A percentile compares a stretch with the other conserved stretches of the same genome.
Evolutionary conservation across 2,113 vertebrate species (phyloP).

Genomic region (Syngnathoides biaculeatus): DNA sequence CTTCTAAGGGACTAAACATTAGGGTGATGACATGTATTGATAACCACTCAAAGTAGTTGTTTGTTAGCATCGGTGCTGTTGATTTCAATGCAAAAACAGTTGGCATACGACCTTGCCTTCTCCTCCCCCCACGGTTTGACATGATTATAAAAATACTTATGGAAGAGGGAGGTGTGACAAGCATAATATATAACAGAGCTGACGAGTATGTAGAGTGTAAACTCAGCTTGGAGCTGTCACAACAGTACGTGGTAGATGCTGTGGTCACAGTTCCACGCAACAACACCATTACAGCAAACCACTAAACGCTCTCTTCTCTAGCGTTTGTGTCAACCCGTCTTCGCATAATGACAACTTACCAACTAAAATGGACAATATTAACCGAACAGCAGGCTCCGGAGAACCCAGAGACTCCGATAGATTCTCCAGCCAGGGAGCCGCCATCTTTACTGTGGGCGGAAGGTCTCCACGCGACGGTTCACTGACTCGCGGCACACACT

Average conservation of each 20-base stretch:
- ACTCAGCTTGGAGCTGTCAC: not conserved
- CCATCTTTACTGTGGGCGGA: constrained; percentile 79
- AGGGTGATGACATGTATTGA: not conserved
- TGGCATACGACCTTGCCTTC: not conserved
- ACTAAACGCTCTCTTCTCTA: not conserved
- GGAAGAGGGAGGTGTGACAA: not conserved
- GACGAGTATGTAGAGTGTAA: not conserved
- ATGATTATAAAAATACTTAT: not conserved
- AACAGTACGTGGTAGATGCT: not conserved
- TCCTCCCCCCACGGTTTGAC: not conserved
- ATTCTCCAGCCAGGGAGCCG: constrained; percentile 75
- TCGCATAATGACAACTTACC: constrained; percentile 71
- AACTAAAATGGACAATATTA: constrained; percentile 85
- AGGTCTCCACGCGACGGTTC: constrained; percentile 55
- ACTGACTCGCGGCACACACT: not conserved
- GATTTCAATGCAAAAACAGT: not conserved
- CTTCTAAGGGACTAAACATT: no score
- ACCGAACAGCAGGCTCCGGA: constrained; percentile 86
- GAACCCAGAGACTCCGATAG: constrained; percentile 83
- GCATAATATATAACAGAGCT: not conserved
- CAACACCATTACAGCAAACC: not conserved
- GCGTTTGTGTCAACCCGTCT: not conserved
- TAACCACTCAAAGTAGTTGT: not conserved
- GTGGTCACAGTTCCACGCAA: not conserved
- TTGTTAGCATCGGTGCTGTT: not conserved